Conservation (phyloP, 2,113 vertebrate species). For the Monopterus albus region DNA sequence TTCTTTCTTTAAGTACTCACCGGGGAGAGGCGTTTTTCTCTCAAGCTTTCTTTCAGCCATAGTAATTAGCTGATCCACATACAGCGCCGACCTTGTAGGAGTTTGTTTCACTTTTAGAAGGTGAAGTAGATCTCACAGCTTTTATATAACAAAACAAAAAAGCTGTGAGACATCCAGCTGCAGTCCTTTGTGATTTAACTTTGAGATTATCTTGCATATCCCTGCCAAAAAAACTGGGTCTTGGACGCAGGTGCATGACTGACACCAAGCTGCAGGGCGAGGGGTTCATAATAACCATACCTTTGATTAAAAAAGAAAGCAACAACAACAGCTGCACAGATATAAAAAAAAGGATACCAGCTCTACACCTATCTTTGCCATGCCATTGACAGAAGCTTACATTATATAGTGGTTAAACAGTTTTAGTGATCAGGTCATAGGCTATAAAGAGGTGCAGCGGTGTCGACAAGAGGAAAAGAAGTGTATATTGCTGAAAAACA, state of each 20-base stretch:
- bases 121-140: slow-evolving; percentile 26
- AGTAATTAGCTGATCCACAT: slow-evolving; percentile 58
- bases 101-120: slow-evolving; percentile 52
- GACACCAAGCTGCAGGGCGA: slow-evolving; percentile 2
- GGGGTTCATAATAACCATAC: slow-evolving; percentile 14
- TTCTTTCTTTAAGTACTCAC: slow-evolving; percentile 63
- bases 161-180: slow-evolving; percentile 23
- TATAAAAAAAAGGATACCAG: not conserved
- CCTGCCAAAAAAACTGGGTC: slow-evolving; percentile 7
- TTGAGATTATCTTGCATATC: slow-evolving; percentile 26
- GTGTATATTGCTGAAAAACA: slow-evolving; percentile 18
- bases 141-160: slow-evolving; percentile 6
- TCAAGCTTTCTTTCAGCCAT: slow-evolving; percentile 57
- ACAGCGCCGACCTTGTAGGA: slow-evolving; percentile 39
- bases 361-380: not conserved
- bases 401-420: not conserved
- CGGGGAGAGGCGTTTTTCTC: slow-evolving; percentile 60
- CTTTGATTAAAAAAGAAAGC: slow-evolving; percentile 20
- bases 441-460: not conserved
- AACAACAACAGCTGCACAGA: not conserved
- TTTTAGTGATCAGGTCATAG: not conserved
- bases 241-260: slow-evolving; percentile 37
- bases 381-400: not conserved
- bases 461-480: not conserved
- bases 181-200: slow-evolving; percentile 31